These are phyloP conservation scores for Drosophila helvetica DNA, from an alignment of 2,888 invertebrate species.

Conservation along the genomic window DNA sequence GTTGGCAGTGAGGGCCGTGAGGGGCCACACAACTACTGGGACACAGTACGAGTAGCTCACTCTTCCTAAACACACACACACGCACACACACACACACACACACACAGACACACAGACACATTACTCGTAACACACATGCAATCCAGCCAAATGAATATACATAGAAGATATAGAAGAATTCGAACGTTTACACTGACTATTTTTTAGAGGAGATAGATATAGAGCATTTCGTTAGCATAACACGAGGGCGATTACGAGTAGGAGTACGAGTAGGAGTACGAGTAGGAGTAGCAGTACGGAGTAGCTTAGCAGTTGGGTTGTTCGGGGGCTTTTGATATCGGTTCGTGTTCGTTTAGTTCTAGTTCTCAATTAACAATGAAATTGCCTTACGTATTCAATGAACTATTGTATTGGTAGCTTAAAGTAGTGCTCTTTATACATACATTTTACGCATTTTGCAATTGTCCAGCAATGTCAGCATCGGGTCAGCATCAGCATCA, in stretches of 20 bases:
- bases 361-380: conserved; percentile 57
- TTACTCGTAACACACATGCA: conserved; percentile 9
- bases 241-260: not conserved
- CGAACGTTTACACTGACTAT: conserved; percentile 24
- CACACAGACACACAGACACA: conserved; percentile 4
- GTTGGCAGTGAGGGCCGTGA: conserved; percentile 22
- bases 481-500: conserved; percentile 20
- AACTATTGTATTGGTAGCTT: conserved; percentile 72
- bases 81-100: not conserved
- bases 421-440: conserved; percentile 51
- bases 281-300: not conserved
- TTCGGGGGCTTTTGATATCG: conserved; percentile 11
- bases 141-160: conserved; percentile 37
- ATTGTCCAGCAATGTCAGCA: conserved; percentile 13
- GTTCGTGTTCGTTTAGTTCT: not conserved
- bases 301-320: conserved; percentile 26
- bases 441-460: conserved; percentile 48
- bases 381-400: conserved; percentile 67
- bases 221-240: conserved; percentile 7
- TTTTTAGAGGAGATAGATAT: conserved; percentile 23
- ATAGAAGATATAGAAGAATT: conserved; percentile 19
- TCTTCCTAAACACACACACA: conserved; percentile 2
- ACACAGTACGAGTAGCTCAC: not conserved
- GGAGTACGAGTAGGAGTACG: too few species aligned
- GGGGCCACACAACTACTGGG: not conserved